Percentiles rank a stretch among this genome's conserved stretches.
phyloP scores from a whole-genome alignment of 2,888 invertebrate species.

The Cecidostiba fungosa region DNA sequence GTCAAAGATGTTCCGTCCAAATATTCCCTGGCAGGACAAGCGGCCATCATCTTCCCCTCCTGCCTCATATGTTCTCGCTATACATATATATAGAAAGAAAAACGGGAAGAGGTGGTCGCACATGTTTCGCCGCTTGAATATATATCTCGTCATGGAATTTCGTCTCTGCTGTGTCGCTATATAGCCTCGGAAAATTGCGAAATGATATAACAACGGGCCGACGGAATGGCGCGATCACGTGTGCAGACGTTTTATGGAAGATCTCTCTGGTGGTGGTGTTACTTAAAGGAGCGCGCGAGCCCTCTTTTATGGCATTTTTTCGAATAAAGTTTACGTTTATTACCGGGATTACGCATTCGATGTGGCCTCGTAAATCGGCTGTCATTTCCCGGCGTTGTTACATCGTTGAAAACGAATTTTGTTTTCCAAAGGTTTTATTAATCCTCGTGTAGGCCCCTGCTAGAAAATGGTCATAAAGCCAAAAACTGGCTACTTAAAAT shows the following conservation, averaged over 20 bases:
- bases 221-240: conserved; percentile 30
- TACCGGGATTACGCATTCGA: background rate
- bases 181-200: conserved; percentile 24
- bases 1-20: background rate
- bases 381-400: conserved; percentile 5
- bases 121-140: background rate
- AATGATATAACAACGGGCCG: conserved; percentile 28
- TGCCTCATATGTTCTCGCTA: background rate
- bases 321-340: conserved; percentile 27
- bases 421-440: background rate
- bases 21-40: background rate
- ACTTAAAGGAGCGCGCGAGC: background rate
- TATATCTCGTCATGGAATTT: conserved; percentile 24
- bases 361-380: background rate
- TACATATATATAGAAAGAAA: background rate
- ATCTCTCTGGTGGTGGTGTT: background rate
- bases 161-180: background rate
- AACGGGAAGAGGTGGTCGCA: background rate
- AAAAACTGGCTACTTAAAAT: too few relatives aligned
- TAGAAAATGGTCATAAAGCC: too few relatives aligned
- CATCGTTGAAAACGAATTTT: conserved; percentile 7
- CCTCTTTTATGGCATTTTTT: background rate
- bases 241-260: conserved; percentile 25
- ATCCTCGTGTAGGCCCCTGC: background rate
- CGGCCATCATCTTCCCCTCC: background rate